Conservation (phyloP, 2,888 invertebrate species). For the Parapristionchus giblindavisi region DNA sequence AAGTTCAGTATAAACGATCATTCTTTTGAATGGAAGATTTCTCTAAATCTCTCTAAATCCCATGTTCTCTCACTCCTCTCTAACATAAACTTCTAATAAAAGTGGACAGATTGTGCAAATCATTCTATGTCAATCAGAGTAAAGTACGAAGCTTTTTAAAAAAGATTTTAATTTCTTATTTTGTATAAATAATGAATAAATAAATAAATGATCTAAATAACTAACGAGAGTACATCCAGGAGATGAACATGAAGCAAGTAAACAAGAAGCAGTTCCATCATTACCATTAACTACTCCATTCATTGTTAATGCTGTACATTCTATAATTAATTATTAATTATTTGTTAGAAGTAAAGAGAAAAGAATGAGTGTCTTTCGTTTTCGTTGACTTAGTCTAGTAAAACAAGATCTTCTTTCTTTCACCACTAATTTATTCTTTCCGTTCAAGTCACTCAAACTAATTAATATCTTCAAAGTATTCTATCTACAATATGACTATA, state of each 20-base stretch:
- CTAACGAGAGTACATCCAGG: constrained; percentile 19
- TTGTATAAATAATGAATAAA: no score
- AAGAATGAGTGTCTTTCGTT: not conserved
- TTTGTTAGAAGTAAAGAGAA: not conserved
- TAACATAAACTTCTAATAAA: no score
- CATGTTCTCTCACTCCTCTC: no score
- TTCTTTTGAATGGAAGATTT: no score
- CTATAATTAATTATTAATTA: not conserved
- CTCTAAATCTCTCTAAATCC: no score
- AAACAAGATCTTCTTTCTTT: not conserved
- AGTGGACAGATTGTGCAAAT: no score
- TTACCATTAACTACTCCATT: not conserved
- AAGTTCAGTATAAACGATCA: no score
- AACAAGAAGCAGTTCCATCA: constrained; percentile 11
- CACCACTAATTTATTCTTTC: not conserved
- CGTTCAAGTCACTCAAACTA: not conserved
- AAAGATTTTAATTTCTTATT: no score
- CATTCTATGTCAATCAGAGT: no score
- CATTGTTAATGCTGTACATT: constrained; percentile 27
- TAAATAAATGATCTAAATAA: no score
- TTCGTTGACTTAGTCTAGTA: not conserved
- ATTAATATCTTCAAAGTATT: not conserved
- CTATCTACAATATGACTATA: not conserved
- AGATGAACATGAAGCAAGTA: not conserved
- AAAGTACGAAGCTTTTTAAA: no score